Percentiles rank a stretch among this genome's conserved stretches.
Conservation (phyloP, 2,113 vertebrate genomes). For the Brachyistius frenatus region DNA sequence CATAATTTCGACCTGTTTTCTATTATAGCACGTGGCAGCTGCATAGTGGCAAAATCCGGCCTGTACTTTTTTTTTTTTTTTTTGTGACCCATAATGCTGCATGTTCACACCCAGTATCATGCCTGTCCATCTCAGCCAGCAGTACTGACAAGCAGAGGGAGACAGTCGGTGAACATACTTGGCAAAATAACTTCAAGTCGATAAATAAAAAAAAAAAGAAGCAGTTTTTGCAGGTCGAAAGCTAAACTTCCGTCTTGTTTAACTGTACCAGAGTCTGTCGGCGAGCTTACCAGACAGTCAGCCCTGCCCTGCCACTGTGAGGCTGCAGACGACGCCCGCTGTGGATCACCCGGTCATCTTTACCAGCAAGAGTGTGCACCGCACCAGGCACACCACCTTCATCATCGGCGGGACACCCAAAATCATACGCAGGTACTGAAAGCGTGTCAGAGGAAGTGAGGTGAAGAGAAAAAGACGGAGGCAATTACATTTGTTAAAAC, state of each 20-base stretch:
- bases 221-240: neutral
- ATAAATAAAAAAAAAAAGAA: too few relatives aligned
- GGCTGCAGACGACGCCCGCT: conserved; percentile 33
- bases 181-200: too few relatives aligned
- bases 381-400: conserved; percentile 80
- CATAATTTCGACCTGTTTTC: neutral
- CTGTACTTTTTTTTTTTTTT: too few relatives aligned
- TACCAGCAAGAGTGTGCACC: conserved; percentile 79
- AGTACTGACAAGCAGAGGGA: too few relatives aligned
- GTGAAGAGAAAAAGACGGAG: neutral
- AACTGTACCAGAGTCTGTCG: conserved; percentile 61
- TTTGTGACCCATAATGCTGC: too few relatives aligned
- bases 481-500: neutral
- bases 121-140: too few relatives aligned
- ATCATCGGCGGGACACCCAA: conserved; percentile 90
- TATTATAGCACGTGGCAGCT: too few relatives aligned
- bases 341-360: conserved; percentile 85
- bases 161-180: too few relatives aligned
- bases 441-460: conserved; percentile 23
- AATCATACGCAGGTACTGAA: conserved; percentile 86
- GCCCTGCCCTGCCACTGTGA: neutral
- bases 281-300: conserved; percentile 36
- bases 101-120: too few relatives aligned
- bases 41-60: too few relatives aligned
- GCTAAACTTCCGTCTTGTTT: conserved; percentile 7